Percentiles rank a stretch among this genome's conserved stretches.
phyloP scores from a whole-genome alignment of 2,797 vertebrate species.

The Heteromormyrus szaboi region DNA sequence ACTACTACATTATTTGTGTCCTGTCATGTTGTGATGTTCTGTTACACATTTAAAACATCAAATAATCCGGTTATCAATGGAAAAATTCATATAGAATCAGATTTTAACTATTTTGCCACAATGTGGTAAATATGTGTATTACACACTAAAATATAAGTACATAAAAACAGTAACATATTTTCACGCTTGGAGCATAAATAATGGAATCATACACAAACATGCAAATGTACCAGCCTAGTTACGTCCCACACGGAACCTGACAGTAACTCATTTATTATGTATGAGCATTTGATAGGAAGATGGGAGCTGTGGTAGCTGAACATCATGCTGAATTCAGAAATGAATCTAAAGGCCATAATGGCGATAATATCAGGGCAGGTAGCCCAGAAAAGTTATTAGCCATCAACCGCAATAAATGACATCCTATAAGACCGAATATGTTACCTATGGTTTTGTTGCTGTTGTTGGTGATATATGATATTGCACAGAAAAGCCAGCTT shows the following conservation, averaged over 20 bases:
- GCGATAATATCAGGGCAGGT: constrained; percentile 36
- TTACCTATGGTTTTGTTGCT: constrained; percentile 34
- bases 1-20: background rate
- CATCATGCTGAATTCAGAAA: constrained; percentile 63
- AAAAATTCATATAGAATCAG: background rate
- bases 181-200: constrained; percentile 52
- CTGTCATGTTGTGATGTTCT: background rate
- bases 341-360: constrained; percentile 42
- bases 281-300: constrained; percentile 48
- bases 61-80: background rate
- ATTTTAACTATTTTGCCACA: background rate
- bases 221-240: constrained; percentile 69
- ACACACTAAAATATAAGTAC: constrained; percentile 29
- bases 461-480: background rate
- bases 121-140: background rate
- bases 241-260: constrained; percentile 59
- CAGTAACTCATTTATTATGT: constrained; percentile 64
- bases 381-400: constrained; percentile 37
- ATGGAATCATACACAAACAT: constrained; percentile 61
- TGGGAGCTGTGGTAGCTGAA: constrained; percentile 47
- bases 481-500: background rate
- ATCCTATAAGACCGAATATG: constrained; percentile 47
- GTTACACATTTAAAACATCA: background rate
- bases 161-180: constrained; percentile 30
- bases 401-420: constrained; percentile 28